phyloP scores from a whole-genome alignment of 35 echinoderm and acorn worm genomes.

The Eucidaris tribuloides region DNA sequence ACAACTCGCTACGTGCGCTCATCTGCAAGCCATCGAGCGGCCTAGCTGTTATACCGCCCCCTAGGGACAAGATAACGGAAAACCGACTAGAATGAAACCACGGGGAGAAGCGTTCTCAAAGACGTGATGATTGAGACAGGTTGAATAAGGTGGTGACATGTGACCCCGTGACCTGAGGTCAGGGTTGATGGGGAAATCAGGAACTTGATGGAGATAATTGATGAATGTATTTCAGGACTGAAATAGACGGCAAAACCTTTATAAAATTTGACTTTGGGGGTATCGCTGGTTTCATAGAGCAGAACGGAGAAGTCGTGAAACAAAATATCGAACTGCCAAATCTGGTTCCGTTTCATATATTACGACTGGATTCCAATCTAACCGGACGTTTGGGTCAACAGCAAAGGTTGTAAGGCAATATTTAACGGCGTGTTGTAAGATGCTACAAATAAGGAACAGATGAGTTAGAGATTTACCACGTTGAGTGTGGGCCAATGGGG shows the following conservation, averaged over 20 bases:
- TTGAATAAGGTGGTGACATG: conserved; percentile 35
- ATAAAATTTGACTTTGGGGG: neutral
- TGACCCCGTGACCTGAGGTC: conserved; percentile 26
- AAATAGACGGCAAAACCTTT: neutral
- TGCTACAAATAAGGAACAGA: conserved; percentile 1
- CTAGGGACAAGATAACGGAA: conserved; percentile 24
- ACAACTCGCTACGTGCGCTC: conserved; percentile 19
- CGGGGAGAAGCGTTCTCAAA: conserved; percentile 7
- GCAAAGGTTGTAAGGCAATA: neutral
- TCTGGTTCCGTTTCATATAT: neutral
- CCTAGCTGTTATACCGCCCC: conserved; percentile 33
- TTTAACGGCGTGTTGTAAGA: neutral
- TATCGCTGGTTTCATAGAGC: neutral
- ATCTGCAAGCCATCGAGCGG: conserved; percentile 13
- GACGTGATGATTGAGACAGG: conserved; percentile 30
- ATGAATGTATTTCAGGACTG: conserved; percentile 21
- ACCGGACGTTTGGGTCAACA: neutral
- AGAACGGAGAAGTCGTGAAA: conserved; percentile 9
- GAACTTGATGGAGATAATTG: conserved; percentile 22
- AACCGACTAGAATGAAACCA: neutral
- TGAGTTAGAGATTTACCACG: conserved; percentile 3
- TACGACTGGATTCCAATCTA: neutral
- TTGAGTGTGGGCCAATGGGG: neutral
- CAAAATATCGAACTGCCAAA: conserved; percentile 6
- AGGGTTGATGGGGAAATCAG: conserved; percentile 39